These are phyloP conservation scores for Phyllotreta striolata DNA, from an alignment of 2,888 invertebrate species.

Conservation along the genomic window DNA sequence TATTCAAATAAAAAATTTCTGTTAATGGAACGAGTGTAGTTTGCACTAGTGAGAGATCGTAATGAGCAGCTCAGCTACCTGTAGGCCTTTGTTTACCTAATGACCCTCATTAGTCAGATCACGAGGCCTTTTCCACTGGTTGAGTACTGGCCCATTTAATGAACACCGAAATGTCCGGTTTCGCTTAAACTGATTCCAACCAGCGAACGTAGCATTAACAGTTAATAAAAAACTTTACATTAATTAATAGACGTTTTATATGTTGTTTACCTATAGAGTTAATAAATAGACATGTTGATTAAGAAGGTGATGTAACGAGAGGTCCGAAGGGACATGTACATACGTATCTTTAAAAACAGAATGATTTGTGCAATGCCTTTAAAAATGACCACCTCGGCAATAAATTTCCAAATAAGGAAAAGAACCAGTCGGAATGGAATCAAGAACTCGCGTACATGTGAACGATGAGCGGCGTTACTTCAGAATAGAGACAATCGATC, in stretches of 20 bases:
- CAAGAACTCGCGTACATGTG: constrained; percentile 52
- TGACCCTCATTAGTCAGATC: constrained; percentile 15
- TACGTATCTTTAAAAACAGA: constrained; percentile 6
- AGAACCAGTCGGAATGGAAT: constrained; percentile 49
- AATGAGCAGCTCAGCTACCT: constrained; percentile 6
- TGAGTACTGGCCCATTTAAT: constrained; percentile 6
- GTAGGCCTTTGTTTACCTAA: constrained; percentile 13
- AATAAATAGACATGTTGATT: neutral
- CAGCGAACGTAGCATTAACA: neutral
- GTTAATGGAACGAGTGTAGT: too few relatives aligned
- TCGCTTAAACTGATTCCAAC: neutral
- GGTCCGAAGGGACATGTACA: neutral
- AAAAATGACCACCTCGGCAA: constrained; percentile 43
- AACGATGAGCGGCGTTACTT: constrained; percentile 55
- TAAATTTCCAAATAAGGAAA: constrained; percentile 42
- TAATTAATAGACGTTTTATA: neutral
- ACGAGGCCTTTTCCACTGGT: neutral
- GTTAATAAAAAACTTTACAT: neutral
- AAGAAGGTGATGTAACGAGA: too few relatives aligned
- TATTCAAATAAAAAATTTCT: too few relatives aligned
- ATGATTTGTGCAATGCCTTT: constrained; percentile 39
- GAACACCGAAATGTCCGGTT: constrained; percentile 1
- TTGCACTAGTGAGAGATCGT: constrained; percentile 9
- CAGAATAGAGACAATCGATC: constrained; percentile 56
- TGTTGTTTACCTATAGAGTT: neutral